A percentile compares a stretch with the other conserved stretches of the same genome.
Evolutionary conservation across 2,888 invertebrate genomes (phyloP).

Genomic region (Bembecia ichneumoniformis): DNA sequence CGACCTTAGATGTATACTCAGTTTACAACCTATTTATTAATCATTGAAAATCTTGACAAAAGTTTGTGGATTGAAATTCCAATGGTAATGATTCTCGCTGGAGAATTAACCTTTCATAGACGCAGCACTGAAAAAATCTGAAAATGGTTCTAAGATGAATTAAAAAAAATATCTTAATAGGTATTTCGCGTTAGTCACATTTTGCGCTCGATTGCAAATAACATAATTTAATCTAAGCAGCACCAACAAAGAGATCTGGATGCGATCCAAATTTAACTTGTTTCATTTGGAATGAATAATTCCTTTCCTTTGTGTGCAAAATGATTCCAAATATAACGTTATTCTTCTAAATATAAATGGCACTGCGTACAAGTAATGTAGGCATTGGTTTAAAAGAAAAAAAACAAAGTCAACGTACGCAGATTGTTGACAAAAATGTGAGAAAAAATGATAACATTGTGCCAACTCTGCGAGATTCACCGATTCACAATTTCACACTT

Average conservation of each 20-base stretch:
- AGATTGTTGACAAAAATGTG: neutral
- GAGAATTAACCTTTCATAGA: no score
- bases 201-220: neutral
- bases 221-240: neutral
- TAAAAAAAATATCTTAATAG: no score
- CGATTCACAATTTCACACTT: neutral
- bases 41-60: no score
- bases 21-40: no score
- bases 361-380: constrained; percentile 8
- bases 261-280: constrained; percentile 25
- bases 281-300: constrained; percentile 8
- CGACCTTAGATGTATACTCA: no score
- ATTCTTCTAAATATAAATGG: constrained; percentile 21
- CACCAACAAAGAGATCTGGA: constrained; percentile 53
- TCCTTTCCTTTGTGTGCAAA: constrained; percentile 51
- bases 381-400: constrained; percentile 4
- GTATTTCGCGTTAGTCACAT: neutral
- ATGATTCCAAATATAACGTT: constrained; percentile 27
- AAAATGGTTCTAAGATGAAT: no score
- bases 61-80: no score
- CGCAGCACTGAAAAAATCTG: no score
- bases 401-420: constrained; percentile 15
- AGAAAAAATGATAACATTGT: constrained; percentile 1
- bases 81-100: no score
- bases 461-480: neutral